Percentiles rank a stretch among this genome's conserved stretches.
Evolutionary conservation across 1,140 invertebrate species (phyloP).

Genomic region (Caenorhabditis latens): DNA sequence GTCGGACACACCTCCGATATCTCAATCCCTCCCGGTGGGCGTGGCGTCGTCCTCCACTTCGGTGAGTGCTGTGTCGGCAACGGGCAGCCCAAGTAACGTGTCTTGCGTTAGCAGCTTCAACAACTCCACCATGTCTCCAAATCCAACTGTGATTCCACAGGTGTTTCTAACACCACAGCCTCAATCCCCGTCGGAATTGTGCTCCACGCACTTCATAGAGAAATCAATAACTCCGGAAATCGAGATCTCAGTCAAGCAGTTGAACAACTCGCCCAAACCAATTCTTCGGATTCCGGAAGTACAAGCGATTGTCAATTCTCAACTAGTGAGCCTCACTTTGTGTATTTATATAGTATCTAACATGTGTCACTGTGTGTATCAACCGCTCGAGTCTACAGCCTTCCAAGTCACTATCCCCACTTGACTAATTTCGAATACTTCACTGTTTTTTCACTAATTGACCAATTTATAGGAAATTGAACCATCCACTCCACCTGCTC

Average conservation of each 20-base stretch:
- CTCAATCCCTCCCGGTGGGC: neutral
- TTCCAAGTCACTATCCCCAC: no score
- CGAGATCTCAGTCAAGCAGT: neutral
- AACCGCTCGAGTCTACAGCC: neutral
- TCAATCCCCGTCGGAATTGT: slow-evolving; percentile 19
- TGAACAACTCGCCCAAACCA: neutral
- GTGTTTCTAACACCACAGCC: slow-evolving; percentile 12
- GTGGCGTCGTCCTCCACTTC: slow-evolving; percentile 4
- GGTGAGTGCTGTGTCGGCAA: slow-evolving; percentile 18
- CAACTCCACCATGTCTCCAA: slow-evolving; percentile 48
- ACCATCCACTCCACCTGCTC: neutral
- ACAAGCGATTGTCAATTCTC: neutral
- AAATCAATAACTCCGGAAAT: neutral
- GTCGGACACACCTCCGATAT: slow-evolving; percentile 18
- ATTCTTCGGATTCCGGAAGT: slow-evolving; percentile 15
- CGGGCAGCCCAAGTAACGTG: slow-evolving; percentile 36
- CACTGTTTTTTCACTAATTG: neutral
- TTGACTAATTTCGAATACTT: neutral
- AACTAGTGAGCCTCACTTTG: slow-evolving; percentile 18
- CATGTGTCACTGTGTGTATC: neutral
- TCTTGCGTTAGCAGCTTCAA: slow-evolving; percentile 55
- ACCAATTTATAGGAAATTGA: neutral
- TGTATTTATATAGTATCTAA: neutral
- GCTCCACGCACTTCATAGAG: slow-evolving; percentile 24
- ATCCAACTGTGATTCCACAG: slow-evolving; percentile 38